Evolutionary conservation across 1,140 invertebrate species (phyloP), one percentile per base, ranked within the genome.

Genomic region (Andrena cerasifolii): DNA sequence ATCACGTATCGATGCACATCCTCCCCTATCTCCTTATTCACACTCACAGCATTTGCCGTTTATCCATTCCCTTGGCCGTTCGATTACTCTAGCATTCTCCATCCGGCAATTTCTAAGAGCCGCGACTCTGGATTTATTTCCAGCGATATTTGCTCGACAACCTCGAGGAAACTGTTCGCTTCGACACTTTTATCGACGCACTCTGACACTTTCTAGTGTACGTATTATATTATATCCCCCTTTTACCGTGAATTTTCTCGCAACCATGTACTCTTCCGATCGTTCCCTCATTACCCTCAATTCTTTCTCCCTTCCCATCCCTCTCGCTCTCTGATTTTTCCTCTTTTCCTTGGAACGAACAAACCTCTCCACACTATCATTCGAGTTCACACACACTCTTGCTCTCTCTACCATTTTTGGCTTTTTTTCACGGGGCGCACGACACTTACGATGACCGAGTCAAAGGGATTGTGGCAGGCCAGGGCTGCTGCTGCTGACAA

Each of bases 381-480:
- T 33, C 45, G 6, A 54, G 47, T 68, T 72, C 36, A 54, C 56
- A 63, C 56, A 24, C 16, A 12, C 61, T 73, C 47, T 56, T 33
- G 51, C 28, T 54, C 47, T 45, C 40, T 14, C 7, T 62, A 26
- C 40, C 66, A 18, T 43, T 62, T 56, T 21, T 49, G 12, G 33
- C 8, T 21, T n/a, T 21, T 36, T 58, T 51, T 63, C 43, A 21
- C 56, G 28, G 21, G 21, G 54, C 28, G 58, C 61, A 61, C 81
- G 80, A 85, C 78, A 93, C 92, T 93, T 91, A 93, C 92, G 91
- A 92, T 92, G 89, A 92, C 92, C 86, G 91, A 91, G 85, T 93
- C 89, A 89, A 92, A 93, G 87, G 90, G 91, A 91, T 93, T 91
- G 88, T 91, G 91, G 89, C 90, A 93, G 92, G 91, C 91, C 92